Conservation (phyloP, 2,888 invertebrate genomes). For the Tinea semifulvella region DNA sequence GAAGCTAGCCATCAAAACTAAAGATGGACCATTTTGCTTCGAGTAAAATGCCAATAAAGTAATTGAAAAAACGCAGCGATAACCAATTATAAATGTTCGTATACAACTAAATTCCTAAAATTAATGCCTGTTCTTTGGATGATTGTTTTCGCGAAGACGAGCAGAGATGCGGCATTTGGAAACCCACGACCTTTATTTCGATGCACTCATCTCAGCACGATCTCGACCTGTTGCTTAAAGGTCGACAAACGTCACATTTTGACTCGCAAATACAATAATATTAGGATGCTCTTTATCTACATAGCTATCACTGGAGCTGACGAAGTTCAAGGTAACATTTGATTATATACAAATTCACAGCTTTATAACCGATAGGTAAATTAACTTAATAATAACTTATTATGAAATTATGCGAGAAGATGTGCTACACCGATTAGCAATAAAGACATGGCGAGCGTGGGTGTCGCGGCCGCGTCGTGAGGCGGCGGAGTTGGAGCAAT, state of each 20-base stretch:
- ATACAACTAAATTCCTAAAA: slow-evolving; percentile 3
- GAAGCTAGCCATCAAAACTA: too few species aligned
- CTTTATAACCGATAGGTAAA: not conserved
- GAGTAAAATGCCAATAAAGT: too few species aligned
- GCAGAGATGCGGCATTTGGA: slow-evolving; percentile 38
- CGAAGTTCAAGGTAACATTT: slow-evolving; percentile 56
- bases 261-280: slow-evolving; percentile 10
- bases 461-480: slow-evolving; percentile 34
- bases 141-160: slow-evolving; percentile 31
- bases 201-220: slow-evolving; percentile 42
- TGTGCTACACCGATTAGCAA: slow-evolving; percentile 40
- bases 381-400: not conserved
- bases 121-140: slow-evolving; percentile 7
- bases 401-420: slow-evolving; percentile 42
- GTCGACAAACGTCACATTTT: slow-evolving; percentile 27
- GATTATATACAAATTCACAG: slow-evolving; percentile 19
- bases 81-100: too few species aligned
- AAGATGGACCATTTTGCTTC: too few species aligned
- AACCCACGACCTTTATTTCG: slow-evolving; percentile 48
- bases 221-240: slow-evolving; percentile 33
- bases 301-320: slow-evolving; percentile 53
- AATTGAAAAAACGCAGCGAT: too few species aligned
- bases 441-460: slow-evolving; percentile 36
- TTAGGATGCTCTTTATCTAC: slow-evolving; percentile 32
- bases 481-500: slow-evolving; percentile 25